Evolutionary conservation across 2,113 vertebrate genomes (phyloP), one percentile per base, ranked within the genome.

Genomic region (Aptenodytes forsteri): DNA sequence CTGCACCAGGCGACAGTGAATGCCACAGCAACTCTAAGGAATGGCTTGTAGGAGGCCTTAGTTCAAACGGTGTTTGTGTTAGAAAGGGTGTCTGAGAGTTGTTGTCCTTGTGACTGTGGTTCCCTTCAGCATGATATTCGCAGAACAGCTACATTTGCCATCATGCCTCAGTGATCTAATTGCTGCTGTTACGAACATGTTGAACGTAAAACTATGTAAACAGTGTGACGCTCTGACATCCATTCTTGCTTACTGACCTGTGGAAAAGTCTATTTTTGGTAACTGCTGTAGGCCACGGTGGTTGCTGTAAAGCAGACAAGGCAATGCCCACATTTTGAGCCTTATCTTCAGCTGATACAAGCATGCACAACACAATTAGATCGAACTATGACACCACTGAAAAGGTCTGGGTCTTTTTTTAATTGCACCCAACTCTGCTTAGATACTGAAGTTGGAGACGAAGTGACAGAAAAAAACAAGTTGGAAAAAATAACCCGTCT

Each of bases 181-280:
- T 36, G 95, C 70, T 75, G 93, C 94, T 89, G 78, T 93, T 96
- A 42, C 3, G 8, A 94, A 91, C 93, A 76, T 1, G 40, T 34
- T 91, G 89, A 89, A 90, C 76, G 96, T 79, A 91, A 95, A 87
- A 92, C 89, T 89, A 11, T 95, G 94, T 96, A 96, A 98, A 98
- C 95, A 96, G 81, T 47, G 75, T 42, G 90, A 93, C 16, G 78
- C 72, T 92, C 52, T 36, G 77, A 49, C 95, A 88, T 92, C 93
- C 96, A 91, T 97, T 98, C 93, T 91, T 97, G 97, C 83, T 92
- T 80, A 88, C 87, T 98, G 98, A 98, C 96, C 98, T 97, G 95
- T 79, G 97, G 58, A 83, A 96, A 97, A 93, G 67, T 71, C 97
- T 98, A 97, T 98, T 98, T 98, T 98, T 98, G 98, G 97, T 97